These are phyloP conservation scores for Apostichopus japonicus DNA, from an alignment of 35 echinoderm and acorn worm species.

Conservation along the genomic window DNA sequence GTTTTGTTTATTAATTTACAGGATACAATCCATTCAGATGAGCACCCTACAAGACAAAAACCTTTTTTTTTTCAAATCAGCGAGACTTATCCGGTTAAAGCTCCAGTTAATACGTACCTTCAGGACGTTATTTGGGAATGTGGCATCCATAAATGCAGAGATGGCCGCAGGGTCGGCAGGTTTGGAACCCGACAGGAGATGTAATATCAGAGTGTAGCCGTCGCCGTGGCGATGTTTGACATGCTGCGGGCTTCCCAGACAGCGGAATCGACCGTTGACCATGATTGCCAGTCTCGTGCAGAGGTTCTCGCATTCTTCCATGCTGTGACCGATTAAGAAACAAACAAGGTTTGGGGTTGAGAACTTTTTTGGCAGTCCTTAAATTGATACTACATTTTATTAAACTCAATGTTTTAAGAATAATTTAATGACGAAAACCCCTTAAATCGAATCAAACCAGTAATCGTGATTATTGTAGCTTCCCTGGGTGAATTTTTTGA, in stretches of 20 bases:
- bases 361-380: no score
- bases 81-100: no score
- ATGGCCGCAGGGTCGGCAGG: slow-evolving; percentile 40
- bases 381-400: no score
- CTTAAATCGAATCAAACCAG: no score
- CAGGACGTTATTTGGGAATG: slow-evolving; percentile 70
- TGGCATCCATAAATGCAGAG: slow-evolving; percentile 49
- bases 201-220: slow-evolving; percentile 78
- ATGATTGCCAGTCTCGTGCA: slow-evolving; percentile 94
- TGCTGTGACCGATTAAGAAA: slow-evolving; percentile 52
- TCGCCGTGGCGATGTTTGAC: slow-evolving; percentile 86
- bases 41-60: no score
- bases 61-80: no score
- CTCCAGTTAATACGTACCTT: slow-evolving; percentile 60
- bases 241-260: slow-evolving; percentile 93
- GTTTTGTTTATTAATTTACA: no score
- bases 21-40: no score
- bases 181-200: slow-evolving; percentile 36
- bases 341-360: not conserved
- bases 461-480: no score
- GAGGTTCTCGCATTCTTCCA: slow-evolving; percentile 94
- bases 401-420: no score
- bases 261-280: slow-evolving; percentile 89
- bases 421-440: no score
- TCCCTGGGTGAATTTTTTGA: no score